Conservation (phyloP, 2,113 vertebrate genomes). For the Boleophthalmus pectinirostris region DNA sequence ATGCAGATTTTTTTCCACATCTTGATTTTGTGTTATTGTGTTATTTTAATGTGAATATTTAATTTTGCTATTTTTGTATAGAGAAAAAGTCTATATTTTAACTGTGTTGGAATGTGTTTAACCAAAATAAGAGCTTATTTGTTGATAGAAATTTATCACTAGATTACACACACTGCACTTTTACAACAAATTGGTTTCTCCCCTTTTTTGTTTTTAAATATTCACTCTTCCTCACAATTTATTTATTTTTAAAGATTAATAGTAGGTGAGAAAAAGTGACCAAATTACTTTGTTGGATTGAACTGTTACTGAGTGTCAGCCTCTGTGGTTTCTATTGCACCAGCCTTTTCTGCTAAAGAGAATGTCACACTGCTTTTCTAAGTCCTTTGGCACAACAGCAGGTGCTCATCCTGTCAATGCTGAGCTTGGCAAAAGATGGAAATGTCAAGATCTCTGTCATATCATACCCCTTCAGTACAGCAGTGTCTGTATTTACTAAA, state of each 20-base stretch:
- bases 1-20: constrained; percentile 11
- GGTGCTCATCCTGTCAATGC: constrained; percentile 59
- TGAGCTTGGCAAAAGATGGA: constrained; percentile 59
- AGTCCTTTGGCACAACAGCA: constrained; percentile 67
- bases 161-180: constrained; percentile 73
- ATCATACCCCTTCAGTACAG: constrained; percentile 60
- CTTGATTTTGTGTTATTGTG: constrained; percentile 24
- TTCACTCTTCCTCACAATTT: constrained; percentile 67
- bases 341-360: constrained; percentile 73
- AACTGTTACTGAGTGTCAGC: constrained; percentile 53
- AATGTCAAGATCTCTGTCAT: constrained; percentile 52
- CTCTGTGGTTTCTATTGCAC: constrained; percentile 68
- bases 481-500: constrained; percentile 76
- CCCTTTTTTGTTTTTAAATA: constrained; percentile 44
- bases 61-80: constrained; percentile 78
- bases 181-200: constrained; percentile 51
- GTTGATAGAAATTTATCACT: constrained; percentile 55
- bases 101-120: constrained; percentile 72
- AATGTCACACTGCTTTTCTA: constrained; percentile 73
- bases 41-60: constrained; percentile 44
- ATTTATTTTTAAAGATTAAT: constrained; percentile 73
- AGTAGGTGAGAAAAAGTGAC: constrained; percentile 70
- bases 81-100: constrained; percentile 71
- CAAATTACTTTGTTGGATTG: constrained; percentile 74
- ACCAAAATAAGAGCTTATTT: constrained; percentile 70